Conservation (phyloP, 2,797 vertebrate species). For the Sebastes flavidus region DNA sequence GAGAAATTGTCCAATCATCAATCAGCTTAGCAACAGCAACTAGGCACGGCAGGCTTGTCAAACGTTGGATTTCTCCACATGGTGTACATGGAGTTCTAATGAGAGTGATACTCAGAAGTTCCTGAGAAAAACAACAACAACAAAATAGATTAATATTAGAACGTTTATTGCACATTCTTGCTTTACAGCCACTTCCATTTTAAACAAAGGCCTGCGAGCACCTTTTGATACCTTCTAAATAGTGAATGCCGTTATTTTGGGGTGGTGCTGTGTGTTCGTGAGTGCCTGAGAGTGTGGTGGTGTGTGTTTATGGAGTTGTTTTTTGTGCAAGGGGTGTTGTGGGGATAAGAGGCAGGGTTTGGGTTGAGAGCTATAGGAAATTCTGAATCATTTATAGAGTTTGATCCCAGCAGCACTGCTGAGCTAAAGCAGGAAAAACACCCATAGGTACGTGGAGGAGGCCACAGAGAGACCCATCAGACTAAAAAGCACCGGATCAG, state of each 20-base stretch:
- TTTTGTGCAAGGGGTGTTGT: constrained; percentile 19
- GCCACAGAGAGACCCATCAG: constrained; percentile 27
- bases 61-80: not conserved
- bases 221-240: constrained; percentile 31
- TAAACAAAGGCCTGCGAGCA: not conserved
- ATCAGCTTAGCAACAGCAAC: not conserved
- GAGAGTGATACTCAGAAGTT: not conserved
- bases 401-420: constrained; percentile 43
- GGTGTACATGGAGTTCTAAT: not conserved
- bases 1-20: not conserved
- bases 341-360: constrained; percentile 32
- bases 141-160: not conserved
- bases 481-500: constrained; percentile 14
- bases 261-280: not conserved
- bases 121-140: not conserved
- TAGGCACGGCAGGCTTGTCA: not conserved
- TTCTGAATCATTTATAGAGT: constrained; percentile 64
- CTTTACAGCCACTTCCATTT: not conserved
- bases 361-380: constrained; percentile 48
- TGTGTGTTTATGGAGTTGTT: constrained; percentile 24
- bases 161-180: not conserved
- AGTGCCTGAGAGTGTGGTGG: constrained; percentile 27
- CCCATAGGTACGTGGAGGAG: constrained; percentile 18
- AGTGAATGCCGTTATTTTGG: constrained; percentile 42
- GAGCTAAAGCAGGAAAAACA: constrained; percentile 31